Evolutionary conservation across 2,797 vertebrate species (phyloP).

Genomic region (Trachurus trachurus): DNA sequence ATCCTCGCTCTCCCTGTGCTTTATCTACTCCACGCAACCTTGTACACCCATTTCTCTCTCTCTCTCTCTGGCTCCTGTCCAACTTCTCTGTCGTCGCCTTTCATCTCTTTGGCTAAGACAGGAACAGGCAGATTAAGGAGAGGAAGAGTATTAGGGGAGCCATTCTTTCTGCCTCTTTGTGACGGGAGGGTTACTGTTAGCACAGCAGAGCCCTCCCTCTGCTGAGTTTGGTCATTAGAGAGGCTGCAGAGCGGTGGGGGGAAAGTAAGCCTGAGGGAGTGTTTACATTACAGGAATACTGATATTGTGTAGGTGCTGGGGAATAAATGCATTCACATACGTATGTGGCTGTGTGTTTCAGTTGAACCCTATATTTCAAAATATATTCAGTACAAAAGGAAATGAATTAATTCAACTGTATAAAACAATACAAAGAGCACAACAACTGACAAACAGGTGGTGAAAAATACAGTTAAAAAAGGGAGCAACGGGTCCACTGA

Average conservation of each 20-base stretch:
- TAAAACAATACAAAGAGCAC: no score
- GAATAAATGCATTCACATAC: slow-evolving; percentile 1
- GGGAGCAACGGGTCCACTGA: background rate
- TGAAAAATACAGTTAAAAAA: no score
- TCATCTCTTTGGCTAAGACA: slow-evolving; percentile 72
- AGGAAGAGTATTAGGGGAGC: slow-evolving; percentile 67
- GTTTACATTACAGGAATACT: slow-evolving; percentile 70
- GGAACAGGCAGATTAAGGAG: slow-evolving; percentile 71
- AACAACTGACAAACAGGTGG: background rate
- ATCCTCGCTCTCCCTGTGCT: slow-evolving; percentile 29
- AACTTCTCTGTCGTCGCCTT: slow-evolving; percentile 61
- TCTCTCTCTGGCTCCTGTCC: slow-evolving; percentile 60
- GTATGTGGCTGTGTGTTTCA: slow-evolving; percentile 10
- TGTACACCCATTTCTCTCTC: slow-evolving; percentile 46
- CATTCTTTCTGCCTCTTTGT: slow-evolving; percentile 68
- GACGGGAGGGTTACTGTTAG: slow-evolving; percentile 58
- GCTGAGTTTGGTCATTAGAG: slow-evolving; percentile 70
- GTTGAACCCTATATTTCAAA: background rate
- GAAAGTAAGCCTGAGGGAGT: slow-evolving; percentile 51
- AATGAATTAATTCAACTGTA: slow-evolving; percentile 24
- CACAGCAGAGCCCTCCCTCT: slow-evolving; percentile 59
- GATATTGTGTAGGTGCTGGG: slow-evolving; percentile 34
- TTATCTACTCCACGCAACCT: slow-evolving; percentile 61
- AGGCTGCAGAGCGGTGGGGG: slow-evolving; percentile 51
- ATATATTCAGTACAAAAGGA: background rate